Percentiles rank a stretch among this genome's conserved stretches.
Evolutionary conservation across 2,888 invertebrate species (phyloP).

Genomic region (Pseudanteris insignis): DNA sequence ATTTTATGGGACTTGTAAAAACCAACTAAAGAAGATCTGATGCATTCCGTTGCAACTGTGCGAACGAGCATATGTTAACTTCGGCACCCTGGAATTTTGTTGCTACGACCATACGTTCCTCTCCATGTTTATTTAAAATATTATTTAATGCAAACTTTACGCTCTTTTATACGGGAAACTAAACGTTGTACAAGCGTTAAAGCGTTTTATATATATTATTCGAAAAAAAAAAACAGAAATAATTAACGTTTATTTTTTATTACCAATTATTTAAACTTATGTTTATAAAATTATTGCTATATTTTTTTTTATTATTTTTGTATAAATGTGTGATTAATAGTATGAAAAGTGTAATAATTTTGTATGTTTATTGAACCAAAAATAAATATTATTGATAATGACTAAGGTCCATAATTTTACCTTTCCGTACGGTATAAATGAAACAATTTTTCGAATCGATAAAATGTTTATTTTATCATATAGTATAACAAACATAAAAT

Average conservation of each 20-base stretch:
- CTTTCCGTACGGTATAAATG: too few species aligned
- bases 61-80: conserved; percentile 22
- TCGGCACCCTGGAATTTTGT: conserved; percentile 53
- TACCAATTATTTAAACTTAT: too few species aligned
- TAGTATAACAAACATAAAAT: too few species aligned
- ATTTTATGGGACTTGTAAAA: too few species aligned
- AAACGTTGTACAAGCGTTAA: conserved; percentile 53
- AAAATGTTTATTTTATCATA: too few species aligned
- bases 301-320: conserved; percentile 59
- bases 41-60: conserved; percentile 1
- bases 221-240: too few species aligned
- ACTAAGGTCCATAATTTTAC: too few species aligned
- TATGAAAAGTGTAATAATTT: conserved; percentile 66
- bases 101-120: conserved; percentile 60
- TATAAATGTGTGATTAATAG: conserved; percentile 67
- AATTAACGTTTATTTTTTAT: too few species aligned
- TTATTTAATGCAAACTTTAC: conserved; percentile 2
- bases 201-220: too few species aligned
- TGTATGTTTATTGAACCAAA: conserved; percentile 67
- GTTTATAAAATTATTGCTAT: too few species aligned
- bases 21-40: too few species aligned
- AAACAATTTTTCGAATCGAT: too few species aligned
- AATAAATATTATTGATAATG: conserved; percentile 67
- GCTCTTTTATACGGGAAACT: conserved; percentile 33
- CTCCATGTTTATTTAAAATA: conserved; percentile 46